phyloP scores from a whole-genome alignment of 2,888 invertebrate species.

The Cephus pygmeus region DNA sequence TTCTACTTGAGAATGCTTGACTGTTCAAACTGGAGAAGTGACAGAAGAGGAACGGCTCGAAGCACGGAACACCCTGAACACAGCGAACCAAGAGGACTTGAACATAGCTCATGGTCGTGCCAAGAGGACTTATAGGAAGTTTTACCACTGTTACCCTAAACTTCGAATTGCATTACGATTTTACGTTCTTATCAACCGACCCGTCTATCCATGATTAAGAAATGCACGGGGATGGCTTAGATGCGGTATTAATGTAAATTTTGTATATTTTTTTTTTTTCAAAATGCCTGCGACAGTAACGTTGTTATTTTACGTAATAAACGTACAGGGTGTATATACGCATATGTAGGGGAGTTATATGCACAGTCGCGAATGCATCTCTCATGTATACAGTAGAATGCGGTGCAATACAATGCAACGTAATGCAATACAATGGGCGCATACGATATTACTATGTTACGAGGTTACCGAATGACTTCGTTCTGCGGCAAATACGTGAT shows the following conservation, averaged over 20 bases:
- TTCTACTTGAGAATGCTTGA: not conserved
- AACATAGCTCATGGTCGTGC: not conserved
- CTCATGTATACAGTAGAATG: not conserved
- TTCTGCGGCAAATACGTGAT: not conserved
- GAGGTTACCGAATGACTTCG: not conserved
- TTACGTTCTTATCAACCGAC: not conserved
- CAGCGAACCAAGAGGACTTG: not conserved
- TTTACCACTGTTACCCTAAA: not conserved
- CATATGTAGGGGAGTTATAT: not conserved
- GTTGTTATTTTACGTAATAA: not conserved
- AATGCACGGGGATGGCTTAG: not conserved
- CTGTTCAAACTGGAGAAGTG: not conserved
- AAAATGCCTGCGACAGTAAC: not conserved
- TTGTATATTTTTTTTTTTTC: not conserved
- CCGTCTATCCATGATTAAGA: not conserved
- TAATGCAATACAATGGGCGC: not conserved
- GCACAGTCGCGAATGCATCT: not conserved
- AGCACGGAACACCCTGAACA: not conserved
- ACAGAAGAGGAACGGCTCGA: not conserved
- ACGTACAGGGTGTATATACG: not conserved
- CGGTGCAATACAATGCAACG: not conserved
- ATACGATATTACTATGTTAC: not conserved
- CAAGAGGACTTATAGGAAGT: not conserved
- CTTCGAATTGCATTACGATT: not conserved
- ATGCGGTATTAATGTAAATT: not conserved